Evolutionary conservation across 2,888 invertebrate genomes (phyloP).

Genomic region (Temnothorax ravouxi): DNA sequence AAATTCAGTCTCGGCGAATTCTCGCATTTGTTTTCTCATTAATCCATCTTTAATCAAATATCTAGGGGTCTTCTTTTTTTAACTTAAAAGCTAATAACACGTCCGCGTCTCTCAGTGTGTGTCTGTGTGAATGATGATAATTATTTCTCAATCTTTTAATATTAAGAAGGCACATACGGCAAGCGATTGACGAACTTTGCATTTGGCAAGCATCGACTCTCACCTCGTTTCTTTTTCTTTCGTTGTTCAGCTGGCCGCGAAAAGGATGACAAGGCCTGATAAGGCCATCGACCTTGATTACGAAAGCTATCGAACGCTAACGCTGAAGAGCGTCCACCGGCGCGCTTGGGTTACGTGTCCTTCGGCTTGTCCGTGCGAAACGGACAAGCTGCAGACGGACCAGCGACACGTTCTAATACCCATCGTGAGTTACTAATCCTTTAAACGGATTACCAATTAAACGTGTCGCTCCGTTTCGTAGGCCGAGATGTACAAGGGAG

Average conservation of each 20-base stretch:
- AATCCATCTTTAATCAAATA: background rate
- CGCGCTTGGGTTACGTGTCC: conserved; percentile 74
- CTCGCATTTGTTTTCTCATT: conserved; percentile 18
- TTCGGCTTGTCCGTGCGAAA: conserved; percentile 82
- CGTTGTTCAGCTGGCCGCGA: background rate
- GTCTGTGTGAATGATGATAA: background rate
- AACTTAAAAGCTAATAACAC: background rate
- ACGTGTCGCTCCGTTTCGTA: conserved; percentile 80
- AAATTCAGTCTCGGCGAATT: conserved; percentile 46
- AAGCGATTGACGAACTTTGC: background rate
- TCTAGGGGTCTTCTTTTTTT: background rate
- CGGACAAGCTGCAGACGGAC: conserved; percentile 82
- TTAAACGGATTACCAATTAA: conserved; percentile 86
- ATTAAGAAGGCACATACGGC: background rate
- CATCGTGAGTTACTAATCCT: conserved; percentile 85
- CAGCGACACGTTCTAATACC: conserved; percentile 84
- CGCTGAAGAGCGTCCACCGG: conserved; percentile 62
- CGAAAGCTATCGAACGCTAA: conserved; percentile 35
- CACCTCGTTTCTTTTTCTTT: background rate
- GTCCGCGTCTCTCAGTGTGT: background rate
- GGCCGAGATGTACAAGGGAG: conserved; percentile 66
- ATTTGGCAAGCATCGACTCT: background rate
- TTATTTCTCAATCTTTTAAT: background rate
- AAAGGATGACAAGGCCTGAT: conserved; percentile 8
- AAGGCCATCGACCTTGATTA: conserved; percentile 48